Percentiles rank a stretch among this genome's conserved stretches.
These are phyloP conservation scores for Cyclina sinensis DNA, from an alignment of 1,140 invertebrate genomes.

Conservation along the genomic window DNA sequence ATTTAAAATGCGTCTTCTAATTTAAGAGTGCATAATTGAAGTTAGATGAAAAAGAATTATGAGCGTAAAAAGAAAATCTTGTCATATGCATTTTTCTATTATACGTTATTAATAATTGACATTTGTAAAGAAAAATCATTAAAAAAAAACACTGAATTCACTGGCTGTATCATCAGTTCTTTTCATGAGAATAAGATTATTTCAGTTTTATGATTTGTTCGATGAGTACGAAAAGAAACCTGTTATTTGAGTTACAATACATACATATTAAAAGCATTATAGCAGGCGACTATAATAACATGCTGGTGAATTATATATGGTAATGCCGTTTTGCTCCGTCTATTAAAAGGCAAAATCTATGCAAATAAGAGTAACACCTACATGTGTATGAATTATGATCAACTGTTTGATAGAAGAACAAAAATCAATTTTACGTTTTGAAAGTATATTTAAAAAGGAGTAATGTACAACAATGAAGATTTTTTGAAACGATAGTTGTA, in stretches of 20 bases:
- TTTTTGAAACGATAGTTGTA: background rate
- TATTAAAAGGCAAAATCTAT: background rate
- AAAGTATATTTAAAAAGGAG: background rate
- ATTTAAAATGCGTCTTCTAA: too few relatives aligned
- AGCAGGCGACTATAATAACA: background rate
- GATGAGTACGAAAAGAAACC: background rate
- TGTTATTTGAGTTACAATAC: background rate
- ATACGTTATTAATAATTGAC: constrained; percentile 10
- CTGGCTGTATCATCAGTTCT: background rate
- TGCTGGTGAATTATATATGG: constrained; percentile 8
- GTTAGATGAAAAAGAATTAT: too few relatives aligned
- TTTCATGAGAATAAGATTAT: background rate
- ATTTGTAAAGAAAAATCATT: background rate
- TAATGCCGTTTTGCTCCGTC: background rate
- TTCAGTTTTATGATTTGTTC: background rate
- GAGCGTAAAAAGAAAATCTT: too few relatives aligned
- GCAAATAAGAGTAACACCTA: background rate
- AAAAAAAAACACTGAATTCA: background rate
- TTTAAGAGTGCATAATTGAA: too few relatives aligned
- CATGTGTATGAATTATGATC: background rate
- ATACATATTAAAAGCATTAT: background rate
- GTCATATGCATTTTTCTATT: background rate
- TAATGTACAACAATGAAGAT: constrained; percentile 3
- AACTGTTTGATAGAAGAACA: background rate
- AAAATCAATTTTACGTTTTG: constrained; percentile 3